Percentiles rank a stretch among this genome's conserved stretches.
phyloP scores from a whole-genome alignment of 2,113 vertebrate species.

The Nycticorax nycticorax region DNA sequence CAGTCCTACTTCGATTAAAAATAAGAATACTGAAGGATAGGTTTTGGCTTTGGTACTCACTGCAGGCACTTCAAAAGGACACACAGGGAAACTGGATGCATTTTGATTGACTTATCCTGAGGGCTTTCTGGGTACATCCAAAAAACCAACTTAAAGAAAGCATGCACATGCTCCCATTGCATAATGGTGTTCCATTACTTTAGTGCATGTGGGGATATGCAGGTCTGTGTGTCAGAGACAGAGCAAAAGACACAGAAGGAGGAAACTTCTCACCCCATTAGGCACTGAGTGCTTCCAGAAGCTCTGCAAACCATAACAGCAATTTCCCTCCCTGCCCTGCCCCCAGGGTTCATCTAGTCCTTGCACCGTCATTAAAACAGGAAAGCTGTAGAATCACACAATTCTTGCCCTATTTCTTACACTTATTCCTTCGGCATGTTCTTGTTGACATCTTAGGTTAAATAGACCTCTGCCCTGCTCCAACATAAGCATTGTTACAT shows the following conservation, averaged over 20 bases:
- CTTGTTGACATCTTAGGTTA: background rate
- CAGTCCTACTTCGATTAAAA: conserved; percentile 43
- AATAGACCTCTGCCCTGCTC: background rate
- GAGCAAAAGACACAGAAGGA: conserved; percentile 25
- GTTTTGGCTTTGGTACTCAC: background rate
- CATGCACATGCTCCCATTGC: background rate
- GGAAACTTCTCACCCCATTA: conserved; percentile 61
- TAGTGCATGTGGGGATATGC: background rate
- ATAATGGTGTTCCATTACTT: background rate
- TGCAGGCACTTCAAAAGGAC: conserved; percentile 22
- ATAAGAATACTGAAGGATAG: conserved; percentile 15
- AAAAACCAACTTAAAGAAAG: background rate
- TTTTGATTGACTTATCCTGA: background rate
- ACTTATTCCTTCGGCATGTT: background rate
- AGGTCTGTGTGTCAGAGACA: background rate
- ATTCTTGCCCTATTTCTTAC: background rate
- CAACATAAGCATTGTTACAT: background rate
- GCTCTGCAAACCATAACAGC: conserved; percentile 45
- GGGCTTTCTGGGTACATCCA: background rate
- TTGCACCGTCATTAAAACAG: background rate
- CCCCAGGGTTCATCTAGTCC: conserved; percentile 15
- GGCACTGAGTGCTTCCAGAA: conserved; percentile 67
- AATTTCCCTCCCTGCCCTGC: conserved; percentile 24
- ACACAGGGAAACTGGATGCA: background rate
- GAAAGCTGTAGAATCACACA: background rate